Base-by-base conservation (phyloP, 1,140 invertebrate genomes). In the Penaeus japonicus region DNA sequence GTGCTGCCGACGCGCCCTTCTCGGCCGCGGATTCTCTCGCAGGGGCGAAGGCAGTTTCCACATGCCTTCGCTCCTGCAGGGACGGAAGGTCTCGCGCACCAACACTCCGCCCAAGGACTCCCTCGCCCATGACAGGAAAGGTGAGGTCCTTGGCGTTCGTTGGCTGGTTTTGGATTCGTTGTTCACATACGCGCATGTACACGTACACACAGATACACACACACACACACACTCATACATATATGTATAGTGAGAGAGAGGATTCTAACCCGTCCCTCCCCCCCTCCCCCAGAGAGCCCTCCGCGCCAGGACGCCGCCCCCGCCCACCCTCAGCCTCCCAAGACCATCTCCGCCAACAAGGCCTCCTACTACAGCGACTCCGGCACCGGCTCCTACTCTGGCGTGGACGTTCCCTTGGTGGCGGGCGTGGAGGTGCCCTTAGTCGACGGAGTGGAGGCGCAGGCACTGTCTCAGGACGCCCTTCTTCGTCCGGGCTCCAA, bases 301-400 rank as follows among this genome's bases (percentile, higher is more conserved):
- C 15, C 15, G 3, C 35, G 24, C 18, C 55, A 20, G 54, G 30
- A 57, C 17, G 81, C 59, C 30, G 81, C n/a, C 32, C 10, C 81
- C 12, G n/a, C 59, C 32, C 24, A 32, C 55, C 81, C 57, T 10
- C 55, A 83, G 24, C 7, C 81, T 15, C n/a, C 27, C 20, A 83
- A 83, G 81, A 83, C 30, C 32, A 47, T 59, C 30, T 65, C 81
- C 59, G 15, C 62, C 57, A 57, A 83, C 54, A 65, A 65, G 81
- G 65, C 81, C 27, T 83, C 81, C 27, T 83, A 83, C 81, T 83
- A 83, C 81, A 83, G 81, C 55, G 81, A 83, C 59, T 83, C 81
- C 18, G 81, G 81, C 32, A 83, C 81, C 27, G 81, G 81, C 17
- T 83, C 81, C 59, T 83, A 65, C 32, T 83, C 81, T n/a, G 81